Conservation (phyloP, 2,113 vertebrate species). For the Chionis minor region DNA sequence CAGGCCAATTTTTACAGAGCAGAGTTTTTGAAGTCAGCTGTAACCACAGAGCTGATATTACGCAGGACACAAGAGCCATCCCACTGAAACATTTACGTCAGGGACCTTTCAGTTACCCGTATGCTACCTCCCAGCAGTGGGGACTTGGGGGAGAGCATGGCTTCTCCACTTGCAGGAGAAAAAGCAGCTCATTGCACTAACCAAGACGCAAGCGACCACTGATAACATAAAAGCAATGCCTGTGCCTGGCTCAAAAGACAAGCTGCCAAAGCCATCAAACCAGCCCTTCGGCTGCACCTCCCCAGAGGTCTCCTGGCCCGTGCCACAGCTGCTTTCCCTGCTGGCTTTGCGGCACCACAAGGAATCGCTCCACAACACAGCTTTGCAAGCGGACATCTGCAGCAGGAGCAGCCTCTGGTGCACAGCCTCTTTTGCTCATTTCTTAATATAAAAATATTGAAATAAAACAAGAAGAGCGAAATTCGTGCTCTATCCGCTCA, state of each 20-base stretch:
- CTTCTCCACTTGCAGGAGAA: not conserved
- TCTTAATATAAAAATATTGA: not conserved
- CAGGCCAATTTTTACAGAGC: not conserved
- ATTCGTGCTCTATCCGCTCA: not conserved
- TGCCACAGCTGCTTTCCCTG: not conserved
- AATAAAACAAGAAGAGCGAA: not conserved
- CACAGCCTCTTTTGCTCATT: not conserved
- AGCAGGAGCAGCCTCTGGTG: not conserved
- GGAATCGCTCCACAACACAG: not conserved
- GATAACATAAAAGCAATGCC: not conserved
- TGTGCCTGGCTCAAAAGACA: not conserved
- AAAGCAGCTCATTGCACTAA: not conserved
- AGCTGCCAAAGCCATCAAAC: not conserved
- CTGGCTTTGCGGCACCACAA: fast-evolving
- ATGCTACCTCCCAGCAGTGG: not conserved
- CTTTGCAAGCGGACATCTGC: not conserved
- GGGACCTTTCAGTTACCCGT: not conserved
- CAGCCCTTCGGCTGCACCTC: not conserved
- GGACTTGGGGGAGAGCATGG: not conserved
- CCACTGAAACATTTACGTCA: fast-evolving
- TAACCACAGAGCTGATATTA: not conserved
- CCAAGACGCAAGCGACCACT: not conserved
- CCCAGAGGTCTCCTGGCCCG: not conserved
- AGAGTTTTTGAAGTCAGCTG: not conserved
- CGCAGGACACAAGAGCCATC: not conserved